Conservation (phyloP, 2,797 vertebrate species). For the Melanotaenia nigrans region DNA sequence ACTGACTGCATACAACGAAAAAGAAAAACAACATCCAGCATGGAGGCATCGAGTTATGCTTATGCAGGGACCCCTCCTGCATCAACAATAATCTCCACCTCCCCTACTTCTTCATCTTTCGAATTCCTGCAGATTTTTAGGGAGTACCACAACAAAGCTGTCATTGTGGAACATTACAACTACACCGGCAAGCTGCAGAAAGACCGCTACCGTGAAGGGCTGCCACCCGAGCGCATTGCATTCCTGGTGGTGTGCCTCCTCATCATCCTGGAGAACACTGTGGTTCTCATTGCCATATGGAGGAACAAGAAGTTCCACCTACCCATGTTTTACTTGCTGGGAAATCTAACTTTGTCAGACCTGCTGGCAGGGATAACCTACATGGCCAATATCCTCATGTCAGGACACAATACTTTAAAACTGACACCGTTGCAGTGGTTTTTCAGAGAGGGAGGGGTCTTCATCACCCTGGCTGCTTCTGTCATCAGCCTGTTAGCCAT, state of each 20-base stretch:
- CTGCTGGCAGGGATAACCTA: conserved; percentile 90
- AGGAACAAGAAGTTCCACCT: conserved; percentile 91
- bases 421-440: conserved; percentile 90
- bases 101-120: conserved; percentile 17
- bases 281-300: conserved; percentile 88
- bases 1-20: conserved; percentile 24
- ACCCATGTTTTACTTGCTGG: conserved; percentile 93
- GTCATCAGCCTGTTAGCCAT: conserved; percentile 91
- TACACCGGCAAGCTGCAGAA: conserved; percentile 86
- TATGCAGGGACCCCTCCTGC: conserved; percentile 31
- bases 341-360: conserved; percentile 91
- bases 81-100: conserved; percentile 11
- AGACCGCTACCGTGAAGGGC: conserved; percentile 81
- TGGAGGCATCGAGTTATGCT: conserved; percentile 66
- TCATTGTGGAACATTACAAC: conserved; percentile 88
- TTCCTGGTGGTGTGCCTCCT: conserved; percentile 88
- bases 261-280: conserved; percentile 89
- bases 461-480: conserved; percentile 89
- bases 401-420: conserved; percentile 85
- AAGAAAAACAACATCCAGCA: conserved; percentile 51
- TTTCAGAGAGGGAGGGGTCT: conserved; percentile 89
- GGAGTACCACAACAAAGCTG: conserved; percentile 78
- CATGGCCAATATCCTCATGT: conserved; percentile 89
- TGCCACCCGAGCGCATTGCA: conserved; percentile 83
- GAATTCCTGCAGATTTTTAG: conserved; percentile 67